Conservation (phyloP, 1,140 invertebrate species). For the Schmidtea mediterranea region DNA sequence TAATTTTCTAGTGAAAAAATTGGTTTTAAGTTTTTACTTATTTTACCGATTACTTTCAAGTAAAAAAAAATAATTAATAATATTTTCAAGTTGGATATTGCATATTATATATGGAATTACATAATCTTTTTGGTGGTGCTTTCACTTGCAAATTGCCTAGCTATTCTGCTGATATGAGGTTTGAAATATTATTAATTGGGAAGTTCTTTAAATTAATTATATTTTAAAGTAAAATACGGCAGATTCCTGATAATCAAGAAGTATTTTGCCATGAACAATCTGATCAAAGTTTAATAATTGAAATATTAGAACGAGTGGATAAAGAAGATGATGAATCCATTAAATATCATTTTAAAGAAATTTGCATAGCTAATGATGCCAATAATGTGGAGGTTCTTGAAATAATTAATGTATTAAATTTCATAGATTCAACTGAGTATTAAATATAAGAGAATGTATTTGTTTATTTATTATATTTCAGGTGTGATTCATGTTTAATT, state of each 20-base stretch:
- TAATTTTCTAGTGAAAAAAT: no score
- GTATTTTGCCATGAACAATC: constrained; percentile 17
- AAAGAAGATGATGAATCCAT: constrained; percentile 16
- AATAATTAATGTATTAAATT: not conserved
- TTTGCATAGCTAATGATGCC: not conserved
- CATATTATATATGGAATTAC: no score
- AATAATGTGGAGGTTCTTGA: not conserved
- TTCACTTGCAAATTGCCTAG: constrained; percentile 5
- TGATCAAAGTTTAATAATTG: constrained; percentile 22
- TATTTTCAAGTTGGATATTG: no score
- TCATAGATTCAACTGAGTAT: no score
- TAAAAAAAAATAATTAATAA: no score
- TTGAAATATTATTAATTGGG: no score
- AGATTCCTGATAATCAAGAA: constrained; percentile 24
- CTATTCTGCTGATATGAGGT: not conserved
- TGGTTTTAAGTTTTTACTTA: no score
- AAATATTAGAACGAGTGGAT: constrained; percentile 17
- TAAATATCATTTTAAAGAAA: constrained; percentile 7
- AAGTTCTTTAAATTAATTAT: no score
- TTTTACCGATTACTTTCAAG: no score
- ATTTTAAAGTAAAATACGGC: constrained; percentile 16
- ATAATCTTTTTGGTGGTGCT: constrained; percentile 7
- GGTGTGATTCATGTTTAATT: no score
- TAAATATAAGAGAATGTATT: no score
- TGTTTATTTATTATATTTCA: no score